phyloP scores from a whole-genome alignment of 2,113 vertebrate species.

The Balaeniceps rex region DNA sequence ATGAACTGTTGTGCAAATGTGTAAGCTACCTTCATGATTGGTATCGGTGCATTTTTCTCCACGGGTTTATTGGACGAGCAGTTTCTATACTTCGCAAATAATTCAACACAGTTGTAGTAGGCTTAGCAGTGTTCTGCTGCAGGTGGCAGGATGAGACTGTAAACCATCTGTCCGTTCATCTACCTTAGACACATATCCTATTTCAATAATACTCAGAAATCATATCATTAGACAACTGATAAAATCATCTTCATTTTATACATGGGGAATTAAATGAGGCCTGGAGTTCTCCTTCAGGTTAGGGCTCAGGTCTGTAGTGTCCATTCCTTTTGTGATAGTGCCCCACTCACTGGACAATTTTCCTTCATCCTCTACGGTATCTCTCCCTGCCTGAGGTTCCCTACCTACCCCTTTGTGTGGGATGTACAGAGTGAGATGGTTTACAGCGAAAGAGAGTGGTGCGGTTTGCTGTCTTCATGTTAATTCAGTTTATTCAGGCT shows the following conservation, averaged over 20 bases:
- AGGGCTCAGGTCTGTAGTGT: background rate
- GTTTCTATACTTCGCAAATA: background rate
- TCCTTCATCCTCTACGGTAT: background rate
- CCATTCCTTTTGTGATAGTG: background rate
- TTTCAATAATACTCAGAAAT: background rate
- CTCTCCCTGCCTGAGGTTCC: background rate
- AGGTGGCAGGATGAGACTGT: conserved; percentile 7
- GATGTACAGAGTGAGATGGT: background rate
- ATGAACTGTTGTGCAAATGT: background rate
- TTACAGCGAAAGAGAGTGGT: background rate
- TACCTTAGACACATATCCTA: background rate
- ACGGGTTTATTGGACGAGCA: background rate
- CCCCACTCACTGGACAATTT: background rate
- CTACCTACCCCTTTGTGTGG: background rate
- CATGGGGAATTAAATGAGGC: background rate
- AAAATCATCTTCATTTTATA: background rate
- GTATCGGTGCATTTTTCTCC: background rate
- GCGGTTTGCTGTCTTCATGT: background rate
- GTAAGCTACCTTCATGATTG: background rate
- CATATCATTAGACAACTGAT: background rate
- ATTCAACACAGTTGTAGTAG: background rate
- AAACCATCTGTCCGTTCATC: conserved; percentile 24
- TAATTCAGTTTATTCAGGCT: background rate
- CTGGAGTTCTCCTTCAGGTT: background rate
- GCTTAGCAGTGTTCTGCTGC: conserved; percentile 5